These are phyloP conservation scores for Stichopus chloronotus DNA, from an alignment of 35 echinoderm and acorn worm genomes.

Conservation along the genomic window DNA sequence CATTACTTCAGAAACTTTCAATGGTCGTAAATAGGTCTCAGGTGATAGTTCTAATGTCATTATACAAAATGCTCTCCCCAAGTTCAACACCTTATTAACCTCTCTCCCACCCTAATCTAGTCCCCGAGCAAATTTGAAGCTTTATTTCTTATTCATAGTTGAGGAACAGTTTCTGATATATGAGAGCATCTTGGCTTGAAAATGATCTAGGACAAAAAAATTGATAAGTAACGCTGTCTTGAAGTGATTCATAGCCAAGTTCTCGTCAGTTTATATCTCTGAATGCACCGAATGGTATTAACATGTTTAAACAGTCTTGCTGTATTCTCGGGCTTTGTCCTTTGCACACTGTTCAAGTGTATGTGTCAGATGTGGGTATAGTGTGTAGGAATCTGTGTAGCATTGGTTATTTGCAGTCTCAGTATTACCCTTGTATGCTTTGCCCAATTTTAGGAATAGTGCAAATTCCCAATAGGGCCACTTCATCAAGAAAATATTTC, in stretches of 20 bases:
- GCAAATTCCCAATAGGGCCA: too few species aligned
- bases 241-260: constrained; percentile 33
- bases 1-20: not conserved
- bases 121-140: constrained; percentile 42
- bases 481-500: too few species aligned
- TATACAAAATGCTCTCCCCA: not conserved
- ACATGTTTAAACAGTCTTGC: constrained; percentile 5
- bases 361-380: not conserved
- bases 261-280: constrained; percentile 36
- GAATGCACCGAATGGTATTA: constrained; percentile 21
- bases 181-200: constrained; percentile 1
- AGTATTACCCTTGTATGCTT: too few species aligned
- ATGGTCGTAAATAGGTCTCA: constrained; percentile 5
- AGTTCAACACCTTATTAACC: constrained; percentile 51
- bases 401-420: too few species aligned
- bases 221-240: not conserved
- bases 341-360: not conserved
- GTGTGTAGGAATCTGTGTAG: not conserved
- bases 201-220: not conserved
- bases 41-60: constrained; percentile 29
- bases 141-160: constrained; percentile 46
- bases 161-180: constrained; percentile 26
- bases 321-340: constrained; percentile 11
- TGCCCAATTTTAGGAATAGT: too few species aligned
- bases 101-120: constrained; percentile 48